A percentile compares a stretch with the other conserved stretches of the same genome.
Conservation (phyloP, 2,113 vertebrate genomes). For the Barnardius zonarius region DNA sequence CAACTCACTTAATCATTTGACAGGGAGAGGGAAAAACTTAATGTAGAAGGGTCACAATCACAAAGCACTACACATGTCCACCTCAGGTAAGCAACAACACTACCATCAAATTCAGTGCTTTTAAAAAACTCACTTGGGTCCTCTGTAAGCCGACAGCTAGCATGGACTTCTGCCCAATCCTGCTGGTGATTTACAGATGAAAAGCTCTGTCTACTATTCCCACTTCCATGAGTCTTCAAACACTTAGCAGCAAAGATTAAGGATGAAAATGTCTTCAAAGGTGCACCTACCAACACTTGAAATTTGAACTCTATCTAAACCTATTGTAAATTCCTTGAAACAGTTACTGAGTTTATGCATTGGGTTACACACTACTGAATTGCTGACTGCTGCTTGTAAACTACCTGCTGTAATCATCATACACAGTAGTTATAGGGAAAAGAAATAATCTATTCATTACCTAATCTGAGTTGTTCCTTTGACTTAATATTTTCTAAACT, state of each 20-base stretch:
- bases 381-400: not conserved
- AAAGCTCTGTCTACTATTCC: not conserved
- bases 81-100: not conserved
- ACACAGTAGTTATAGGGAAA: not conserved
- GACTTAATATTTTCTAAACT: constrained; percentile 89
- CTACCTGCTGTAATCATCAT: not conserved
- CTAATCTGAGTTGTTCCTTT: constrained; percentile 85
- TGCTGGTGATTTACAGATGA: not conserved
- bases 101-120: not conserved
- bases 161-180: not conserved
- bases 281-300: not conserved
- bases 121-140: not conserved
- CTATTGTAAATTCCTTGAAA: not conserved
- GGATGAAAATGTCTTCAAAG: not conserved
- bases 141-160: not conserved
- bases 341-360: not conserved
- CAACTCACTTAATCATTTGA: not conserved
- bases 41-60: not conserved
- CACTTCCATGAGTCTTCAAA: not conserved
- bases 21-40: not conserved
- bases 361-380: not conserved
- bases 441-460: constrained; percentile 67
- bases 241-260: not conserved
- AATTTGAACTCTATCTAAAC: not conserved
- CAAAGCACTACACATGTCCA: not conserved